Conservation (phyloP, 2,888 invertebrate species). For the Rhyacophila evoluta region DNA sequence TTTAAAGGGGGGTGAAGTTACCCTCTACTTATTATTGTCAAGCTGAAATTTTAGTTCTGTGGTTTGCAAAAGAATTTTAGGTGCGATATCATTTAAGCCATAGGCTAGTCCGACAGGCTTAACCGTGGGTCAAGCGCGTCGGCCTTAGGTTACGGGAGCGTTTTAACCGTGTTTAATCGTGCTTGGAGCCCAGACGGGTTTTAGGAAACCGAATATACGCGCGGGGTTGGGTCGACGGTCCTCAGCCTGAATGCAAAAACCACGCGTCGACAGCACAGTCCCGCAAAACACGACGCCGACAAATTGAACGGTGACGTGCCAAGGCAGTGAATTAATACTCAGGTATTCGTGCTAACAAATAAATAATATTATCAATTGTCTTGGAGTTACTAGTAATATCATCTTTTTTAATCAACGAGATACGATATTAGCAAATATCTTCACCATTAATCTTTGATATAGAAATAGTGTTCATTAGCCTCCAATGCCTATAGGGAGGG, state of each 20-base stretch:
- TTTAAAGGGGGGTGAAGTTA: too few relatives aligned
- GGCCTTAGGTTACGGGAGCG: background rate
- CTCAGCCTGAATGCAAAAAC: background rate
- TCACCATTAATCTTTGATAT: too few relatives aligned
- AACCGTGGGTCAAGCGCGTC: background rate
- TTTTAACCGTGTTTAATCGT: conserved; percentile 19
- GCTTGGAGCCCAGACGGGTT: conserved; percentile 2
- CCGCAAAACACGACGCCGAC: conserved; percentile 11
- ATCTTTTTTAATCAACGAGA: too few relatives aligned
- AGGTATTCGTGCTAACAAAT: background rate
- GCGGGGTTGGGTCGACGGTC: background rate
- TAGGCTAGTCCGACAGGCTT: background rate
- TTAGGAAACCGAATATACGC: background rate
- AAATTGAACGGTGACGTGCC: conserved; percentile 12
- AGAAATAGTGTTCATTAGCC: too few relatives aligned
- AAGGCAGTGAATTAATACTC: background rate
- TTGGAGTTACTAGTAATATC: too few relatives aligned
- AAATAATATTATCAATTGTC: too few relatives aligned
- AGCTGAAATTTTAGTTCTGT: background rate
- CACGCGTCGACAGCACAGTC: background rate
- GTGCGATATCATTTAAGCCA: background rate
- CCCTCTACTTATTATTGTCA: too few relatives aligned
- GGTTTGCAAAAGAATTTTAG: background rate
- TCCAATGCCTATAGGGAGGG: too few relatives aligned
- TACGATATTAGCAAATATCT: too few relatives aligned